A percentile compares a stretch with the other conserved stretches of the same genome.
Evolutionary conservation across 2,113 vertebrate genomes (phyloP).

Genomic region (Cyanoramphus novaezelandiae): DNA sequence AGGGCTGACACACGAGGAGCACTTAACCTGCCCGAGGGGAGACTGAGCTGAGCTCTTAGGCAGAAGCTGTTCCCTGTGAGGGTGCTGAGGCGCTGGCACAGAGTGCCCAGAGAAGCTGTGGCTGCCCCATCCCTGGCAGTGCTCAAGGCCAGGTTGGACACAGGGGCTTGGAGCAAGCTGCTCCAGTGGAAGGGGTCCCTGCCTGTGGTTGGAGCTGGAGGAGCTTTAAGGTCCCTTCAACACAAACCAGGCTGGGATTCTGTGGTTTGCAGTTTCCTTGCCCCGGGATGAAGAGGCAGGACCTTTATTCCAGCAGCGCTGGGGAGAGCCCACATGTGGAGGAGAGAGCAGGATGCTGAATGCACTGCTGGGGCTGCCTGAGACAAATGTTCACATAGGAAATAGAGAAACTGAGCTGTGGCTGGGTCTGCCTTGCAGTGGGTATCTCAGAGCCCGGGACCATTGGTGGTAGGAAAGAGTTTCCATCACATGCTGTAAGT

Average conservation of each 20-base stretch:
- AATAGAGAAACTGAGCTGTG: background rate
- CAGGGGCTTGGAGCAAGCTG: too few relatives aligned
- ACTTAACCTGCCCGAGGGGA: background rate
- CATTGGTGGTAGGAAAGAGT: background rate
- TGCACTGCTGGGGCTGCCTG: background rate
- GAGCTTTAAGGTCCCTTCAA: background rate
- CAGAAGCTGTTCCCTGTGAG: fast-evolving
- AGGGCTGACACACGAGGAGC: background rate
- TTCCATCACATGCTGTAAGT: background rate
- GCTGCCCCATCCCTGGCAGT: too few relatives aligned
- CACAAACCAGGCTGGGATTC: background rate
- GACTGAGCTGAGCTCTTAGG: background rate
- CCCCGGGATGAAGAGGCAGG: background rate
- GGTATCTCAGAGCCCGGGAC: background rate
- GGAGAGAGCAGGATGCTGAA: background rate
- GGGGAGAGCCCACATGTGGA: fast-evolving
- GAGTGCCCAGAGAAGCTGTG: too few relatives aligned
- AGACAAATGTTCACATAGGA: background rate
- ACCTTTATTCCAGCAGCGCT: background rate
- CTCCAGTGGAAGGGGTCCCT: too few relatives aligned
- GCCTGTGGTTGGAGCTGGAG: background rate
- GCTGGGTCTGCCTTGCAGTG: background rate
- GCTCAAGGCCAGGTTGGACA: too few relatives aligned
- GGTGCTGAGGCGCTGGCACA: background rate
- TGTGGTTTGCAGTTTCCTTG: background rate